A percentile compares a stretch with the other conserved stretches of the same genome.
phyloP scores from a whole-genome alignment of 2,113 vertebrate species.

The human region GRCh38 chr1:177327001-177327500 shows the following conservation, averaged over 20 bases:
- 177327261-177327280: not conserved
- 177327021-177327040: not conserved
- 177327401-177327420: not conserved
- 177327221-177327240: not conserved
- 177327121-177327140: not conserved
- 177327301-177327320: not conserved
- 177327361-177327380: not conserved
- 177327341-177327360: not conserved
- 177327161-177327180: not conserved
- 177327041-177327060: not conserved
- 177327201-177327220: not conserved
- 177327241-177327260: not conserved
- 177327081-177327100: not conserved
- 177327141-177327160: not conserved
- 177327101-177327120: not conserved
- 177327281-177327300: not conserved
- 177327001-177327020: conserved; percentile 23
- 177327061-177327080: not conserved
- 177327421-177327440: not conserved
- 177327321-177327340: not conserved
- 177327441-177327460: not conserved
- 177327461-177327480: not conserved
- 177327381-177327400: not conserved
- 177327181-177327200: not conserved
- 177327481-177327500: not conserved